Percentiles rank a stretch among this genome's conserved stretches.
These are phyloP conservation scores for Perodicticus potto DNA, from an alignment of 2,797 vertebrate species.

Conservation along the genomic window DNA sequence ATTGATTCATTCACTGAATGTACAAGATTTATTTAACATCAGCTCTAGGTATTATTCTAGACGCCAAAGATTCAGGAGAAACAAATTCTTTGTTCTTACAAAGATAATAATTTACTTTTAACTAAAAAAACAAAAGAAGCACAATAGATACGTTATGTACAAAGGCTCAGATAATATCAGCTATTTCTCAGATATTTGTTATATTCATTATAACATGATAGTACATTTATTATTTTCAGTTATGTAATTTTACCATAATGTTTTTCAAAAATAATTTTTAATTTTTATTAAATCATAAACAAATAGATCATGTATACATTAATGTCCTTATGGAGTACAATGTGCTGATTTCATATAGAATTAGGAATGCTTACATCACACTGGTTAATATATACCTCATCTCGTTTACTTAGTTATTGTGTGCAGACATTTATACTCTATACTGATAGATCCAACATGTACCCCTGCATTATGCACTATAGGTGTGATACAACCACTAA, in stretches of 20 bases:
- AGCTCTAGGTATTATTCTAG: background rate
- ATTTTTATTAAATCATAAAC: too few species aligned
- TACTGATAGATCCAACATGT: too few species aligned
- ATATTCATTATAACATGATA: background rate
- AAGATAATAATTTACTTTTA: background rate
- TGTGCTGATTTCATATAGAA: too few species aligned
- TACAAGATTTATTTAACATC: background rate
- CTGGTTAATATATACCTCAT: too few species aligned
- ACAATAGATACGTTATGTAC: background rate
- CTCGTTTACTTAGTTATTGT: too few species aligned
- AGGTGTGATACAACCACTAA: too few species aligned
- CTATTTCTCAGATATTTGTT: slow-evolving; percentile 26
- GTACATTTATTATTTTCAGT: background rate
- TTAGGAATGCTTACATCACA: too few species aligned
- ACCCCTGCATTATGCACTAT: too few species aligned
- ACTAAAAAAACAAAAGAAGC: background rate
- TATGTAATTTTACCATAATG: background rate
- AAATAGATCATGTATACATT: too few species aligned
- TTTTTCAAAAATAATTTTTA: too few species aligned
- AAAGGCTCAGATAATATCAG: background rate
- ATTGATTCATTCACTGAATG: background rate
- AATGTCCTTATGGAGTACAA: too few species aligned
- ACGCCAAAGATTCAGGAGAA: background rate
- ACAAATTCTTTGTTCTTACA: background rate
- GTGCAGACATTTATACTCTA: too few species aligned